These are phyloP conservation scores for Amiota mariae DNA, from an alignment of 2,888 invertebrate genomes.

Conservation along the genomic window DNA sequence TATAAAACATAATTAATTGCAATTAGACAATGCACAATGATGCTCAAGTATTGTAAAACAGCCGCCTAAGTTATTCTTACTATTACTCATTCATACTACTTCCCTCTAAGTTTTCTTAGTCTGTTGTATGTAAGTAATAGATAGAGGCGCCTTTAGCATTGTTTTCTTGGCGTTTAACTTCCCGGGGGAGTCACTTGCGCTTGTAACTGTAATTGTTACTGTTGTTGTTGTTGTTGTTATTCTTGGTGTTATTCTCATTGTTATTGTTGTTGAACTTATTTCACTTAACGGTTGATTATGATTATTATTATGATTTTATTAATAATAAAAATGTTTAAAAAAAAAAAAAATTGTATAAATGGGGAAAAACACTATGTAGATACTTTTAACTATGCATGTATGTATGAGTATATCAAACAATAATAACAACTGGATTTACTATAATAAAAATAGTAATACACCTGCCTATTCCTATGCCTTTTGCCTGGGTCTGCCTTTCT, in stretches of 20 bases:
- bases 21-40: constrained; percentile 51
- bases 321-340: constrained; percentile 57
- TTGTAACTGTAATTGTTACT: constrained; percentile 52
- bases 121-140: neutral
- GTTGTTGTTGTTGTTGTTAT: too few species aligned
- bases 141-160: constrained; percentile 41
- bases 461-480: constrained; percentile 45
- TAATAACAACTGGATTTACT: constrained; percentile 19
- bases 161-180: constrained; percentile 38
- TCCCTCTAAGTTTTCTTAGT: too few species aligned
- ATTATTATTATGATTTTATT: constrained; percentile 61
- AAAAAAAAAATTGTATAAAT: constrained; percentile 43
- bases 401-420: constrained; percentile 11
- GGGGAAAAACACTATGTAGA: constrained; percentile 33
- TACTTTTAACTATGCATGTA: neutral
- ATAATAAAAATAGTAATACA: constrained; percentile 35
- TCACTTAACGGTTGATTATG: constrained; percentile 68
- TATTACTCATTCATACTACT: too few species aligned
- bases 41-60: too few species aligned
- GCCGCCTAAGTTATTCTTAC: too few species aligned
- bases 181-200: constrained; percentile 53
- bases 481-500: constrained; percentile 28
- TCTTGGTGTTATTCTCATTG: too few species aligned
- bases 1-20: constrained; percentile 60
- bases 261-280: constrained; percentile 42